Base-by-base conservation (phyloP, 2,888 invertebrate genomes). In the Napeogenes sylphis region DNA sequence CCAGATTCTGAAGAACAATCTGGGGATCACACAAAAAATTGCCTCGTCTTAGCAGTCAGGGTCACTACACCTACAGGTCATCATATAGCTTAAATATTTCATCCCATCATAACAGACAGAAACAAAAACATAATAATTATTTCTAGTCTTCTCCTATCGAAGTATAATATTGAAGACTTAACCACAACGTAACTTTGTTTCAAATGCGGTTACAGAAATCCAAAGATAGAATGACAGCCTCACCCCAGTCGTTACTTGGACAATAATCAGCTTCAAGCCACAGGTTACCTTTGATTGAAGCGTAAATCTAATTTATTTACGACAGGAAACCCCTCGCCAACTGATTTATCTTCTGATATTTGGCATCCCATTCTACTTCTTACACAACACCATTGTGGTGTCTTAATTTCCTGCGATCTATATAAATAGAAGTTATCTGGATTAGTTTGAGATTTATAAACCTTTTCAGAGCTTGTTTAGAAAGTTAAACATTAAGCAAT, bases 161-260 rank as follows among this genome's bases (percentile, higher is more conserved):
- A 21, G 21, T 21, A n/a, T n/a, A 21, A 21, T 21, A 21, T 21
- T 21, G 38, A 8, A 4, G 38, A 38, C 38, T 38, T 38, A 38
- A 38, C 5, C 38, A 38, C 38, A 38, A 38, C 38, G 8, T 21
- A 21, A 21, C 21, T 21, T 51, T 30, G 42, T 42, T 51, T 51
- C 30, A 51, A 51, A 51, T 65, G 65, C 47, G 65, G 65, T 65
- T 21, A 62, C 56, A 45, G n/a, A 33, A 45, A 46, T 5, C 51
- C 51, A 61, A 57, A 61, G 65, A 63, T 70, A 65, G 56, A 62
- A 63, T 72, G 67, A 69, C 69, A 62, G 68, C 51, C 51, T 51
- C 30, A 12, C 21, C 47, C 5, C 63, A 64, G 70, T 66, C 62
- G 61, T 64, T 58, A 55, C 58, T 42, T 62, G 45, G 61, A 66